Conservation (phyloP, 2,797 vertebrate genomes). For the Melanotaenia parkinsoni region DNA sequence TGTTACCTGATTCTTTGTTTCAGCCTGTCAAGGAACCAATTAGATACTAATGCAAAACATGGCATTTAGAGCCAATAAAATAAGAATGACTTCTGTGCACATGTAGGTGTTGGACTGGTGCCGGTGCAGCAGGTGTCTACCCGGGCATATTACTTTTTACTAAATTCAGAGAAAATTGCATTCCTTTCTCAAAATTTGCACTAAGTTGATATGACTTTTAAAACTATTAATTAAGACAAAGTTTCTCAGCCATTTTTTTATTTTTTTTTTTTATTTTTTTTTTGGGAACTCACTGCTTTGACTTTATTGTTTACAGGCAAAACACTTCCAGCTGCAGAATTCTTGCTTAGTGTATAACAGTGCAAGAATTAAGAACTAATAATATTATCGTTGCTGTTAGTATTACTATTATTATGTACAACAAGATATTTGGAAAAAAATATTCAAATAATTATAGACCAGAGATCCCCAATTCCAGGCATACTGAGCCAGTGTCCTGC, state of each 20-base stretch:
- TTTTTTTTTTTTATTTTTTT: too few species aligned
- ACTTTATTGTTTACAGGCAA: too few species aligned
- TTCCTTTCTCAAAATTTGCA: slow-evolving; percentile 23
- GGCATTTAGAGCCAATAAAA: slow-evolving; percentile 37
- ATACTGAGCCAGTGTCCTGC: too few species aligned
- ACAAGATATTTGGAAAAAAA: too few species aligned
- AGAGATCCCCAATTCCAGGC: too few species aligned
- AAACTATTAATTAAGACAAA: slow-evolving; percentile 22
- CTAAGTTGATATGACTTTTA: slow-evolving; percentile 36
- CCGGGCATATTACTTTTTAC: slow-evolving; percentile 11
- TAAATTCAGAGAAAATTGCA: slow-evolving; percentile 30
- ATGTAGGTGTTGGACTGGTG: slow-evolving; percentile 9
- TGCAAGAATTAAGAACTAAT: background rate
- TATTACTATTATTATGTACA: too few species aligned
- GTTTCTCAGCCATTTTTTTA: background rate
- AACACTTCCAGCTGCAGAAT: too few species aligned
- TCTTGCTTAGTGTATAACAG: background rate
- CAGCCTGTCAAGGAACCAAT: slow-evolving; percentile 13
- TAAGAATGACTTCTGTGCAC: slow-evolving; percentile 8
- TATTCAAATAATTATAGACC: too few species aligned
- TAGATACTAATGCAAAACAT: slow-evolving; percentile 27
- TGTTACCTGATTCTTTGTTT: background rate
- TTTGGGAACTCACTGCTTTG: too few species aligned
- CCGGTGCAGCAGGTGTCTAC: background rate
- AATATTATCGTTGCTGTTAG: too few species aligned